Base-by-base conservation (phyloP, 2,888 invertebrate species). In the Amiota communis region DNA sequence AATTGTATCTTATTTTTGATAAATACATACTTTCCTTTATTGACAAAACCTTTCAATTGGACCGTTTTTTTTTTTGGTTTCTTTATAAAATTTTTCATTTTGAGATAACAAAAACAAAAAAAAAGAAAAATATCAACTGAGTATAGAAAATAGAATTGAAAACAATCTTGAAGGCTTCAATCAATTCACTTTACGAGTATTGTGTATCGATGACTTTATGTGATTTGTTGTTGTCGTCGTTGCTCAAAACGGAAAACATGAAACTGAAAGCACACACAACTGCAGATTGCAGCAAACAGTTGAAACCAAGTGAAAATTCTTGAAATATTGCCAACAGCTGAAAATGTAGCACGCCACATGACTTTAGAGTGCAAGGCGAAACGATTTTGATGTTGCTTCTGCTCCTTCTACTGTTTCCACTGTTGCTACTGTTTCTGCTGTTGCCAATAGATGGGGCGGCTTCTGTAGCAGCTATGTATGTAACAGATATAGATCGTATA, bases 311-410 rank as follows among this genome's bases (percentile, higher is more conserved):
- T 61, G 47, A 71, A 71, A 67, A 85, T 85, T 85, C 84, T 83
- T 85, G 85, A 85, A 80, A 82, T 79, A 81, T 85, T 85, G 85
- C 85, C 84, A 85, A 83, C 85, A 85, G 84, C 84, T 85, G 84
- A 78, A 78, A 64, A 70, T 64, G 74, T 61, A 57, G 8, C 36
- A 53, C 71, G 61, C 47, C 59, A 59, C 15, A 15, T 59, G 59
- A 59, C 15, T 59, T 63, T 17, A 20, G 8, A 57, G 57, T 17
- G 57, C 11, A n/a, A 20, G 17, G 53, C 13, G n/a, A 51, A 51
- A 51, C 65, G 36, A 20, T 48, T 70, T 36, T 47, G 46, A 12
- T 70, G 70, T 13, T 10, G 23, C 15, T 46, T 51, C 69, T 15
- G 0, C 13, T n/a, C 36, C 15, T 53, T 69, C 63, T 36, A 46